These are phyloP conservation scores for Neodiprion virginianus DNA, from an alignment of 1,140 invertebrate species.

Conservation along the genomic window DNA sequence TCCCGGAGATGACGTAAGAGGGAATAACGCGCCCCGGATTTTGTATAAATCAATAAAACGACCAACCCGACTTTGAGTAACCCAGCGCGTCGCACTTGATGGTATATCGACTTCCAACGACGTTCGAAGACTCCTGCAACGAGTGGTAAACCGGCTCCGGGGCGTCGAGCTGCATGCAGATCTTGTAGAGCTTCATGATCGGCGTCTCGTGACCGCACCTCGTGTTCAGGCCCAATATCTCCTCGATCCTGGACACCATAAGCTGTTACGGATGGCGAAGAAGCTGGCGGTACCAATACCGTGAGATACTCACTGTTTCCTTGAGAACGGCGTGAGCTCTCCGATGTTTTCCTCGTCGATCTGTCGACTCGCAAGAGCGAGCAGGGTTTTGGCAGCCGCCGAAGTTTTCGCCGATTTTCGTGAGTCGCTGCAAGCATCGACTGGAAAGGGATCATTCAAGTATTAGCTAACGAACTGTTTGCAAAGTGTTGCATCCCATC, in stretches of 20 bases:
- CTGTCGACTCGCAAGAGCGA: neutral
- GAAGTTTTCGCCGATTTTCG: neutral
- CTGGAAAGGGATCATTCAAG: neutral
- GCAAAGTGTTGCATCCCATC: too few species aligned
- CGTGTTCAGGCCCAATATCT: conserved; percentile 27
- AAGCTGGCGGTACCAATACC: too few species aligned
- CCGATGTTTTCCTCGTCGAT: neutral
- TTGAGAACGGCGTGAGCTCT: neutral
- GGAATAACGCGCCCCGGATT: too few species aligned
- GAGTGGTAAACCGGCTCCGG: conserved; percentile 27
- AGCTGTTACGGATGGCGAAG: neutral
- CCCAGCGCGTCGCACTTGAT: conserved; percentile 33
- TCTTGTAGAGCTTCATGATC: conserved; percentile 34
- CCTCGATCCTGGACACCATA: conserved; percentile 29
- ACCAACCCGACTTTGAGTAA: neutral
- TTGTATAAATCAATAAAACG: neutral
- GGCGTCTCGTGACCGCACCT: conserved; percentile 23
- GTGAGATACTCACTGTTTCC: neutral
- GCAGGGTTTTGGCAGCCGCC: neutral
- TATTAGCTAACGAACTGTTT: too few species aligned
- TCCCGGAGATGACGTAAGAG: too few species aligned
- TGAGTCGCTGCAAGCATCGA: neutral
- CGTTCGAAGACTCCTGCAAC: conserved; percentile 19
- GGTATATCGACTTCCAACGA: neutral
- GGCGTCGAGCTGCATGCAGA: conserved; percentile 30